These are phyloP conservation scores for Brachypterus glaber DNA, from an alignment of 2,888 invertebrate genomes.

Conservation along the genomic window DNA sequence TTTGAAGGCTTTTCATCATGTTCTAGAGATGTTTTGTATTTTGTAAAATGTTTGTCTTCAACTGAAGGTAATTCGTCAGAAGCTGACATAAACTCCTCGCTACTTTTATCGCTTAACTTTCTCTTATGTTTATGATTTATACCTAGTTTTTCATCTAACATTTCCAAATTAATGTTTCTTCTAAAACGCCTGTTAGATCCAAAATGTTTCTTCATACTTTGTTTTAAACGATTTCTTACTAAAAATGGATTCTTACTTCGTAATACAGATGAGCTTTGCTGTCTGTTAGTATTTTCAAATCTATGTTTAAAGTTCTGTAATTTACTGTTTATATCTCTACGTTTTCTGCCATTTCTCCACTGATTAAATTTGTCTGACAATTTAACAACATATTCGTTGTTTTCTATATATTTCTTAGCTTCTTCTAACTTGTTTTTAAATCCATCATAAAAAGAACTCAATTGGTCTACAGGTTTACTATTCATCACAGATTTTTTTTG, in stretches of 20 bases:
- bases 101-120: neutral
- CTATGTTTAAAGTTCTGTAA: conserved; percentile 21
- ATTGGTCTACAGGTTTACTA: neutral
- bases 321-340: conserved; percentile 33
- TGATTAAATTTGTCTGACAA: no score
- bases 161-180: no score
- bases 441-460: no score
- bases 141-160: no score
- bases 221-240: neutral
- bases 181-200: no score
- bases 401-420: no score
- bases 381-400: no score
- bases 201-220: no score
- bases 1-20: no score
- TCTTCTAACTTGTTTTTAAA: neutral
- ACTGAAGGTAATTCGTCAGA: conserved; percentile 7
- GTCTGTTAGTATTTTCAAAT: neutral
- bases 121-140: no score
- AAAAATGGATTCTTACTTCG: neutral
- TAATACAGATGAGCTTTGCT: neutral
- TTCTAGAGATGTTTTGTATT: no score
- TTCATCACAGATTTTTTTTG: neutral
- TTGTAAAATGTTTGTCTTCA: conserved; percentile 18
- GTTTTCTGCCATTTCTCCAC: conserved; percentile 16
- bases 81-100: conserved; percentile 1